Conservation (phyloP, 2,888 invertebrate species). For the Digitonthophagus gazella region DNA sequence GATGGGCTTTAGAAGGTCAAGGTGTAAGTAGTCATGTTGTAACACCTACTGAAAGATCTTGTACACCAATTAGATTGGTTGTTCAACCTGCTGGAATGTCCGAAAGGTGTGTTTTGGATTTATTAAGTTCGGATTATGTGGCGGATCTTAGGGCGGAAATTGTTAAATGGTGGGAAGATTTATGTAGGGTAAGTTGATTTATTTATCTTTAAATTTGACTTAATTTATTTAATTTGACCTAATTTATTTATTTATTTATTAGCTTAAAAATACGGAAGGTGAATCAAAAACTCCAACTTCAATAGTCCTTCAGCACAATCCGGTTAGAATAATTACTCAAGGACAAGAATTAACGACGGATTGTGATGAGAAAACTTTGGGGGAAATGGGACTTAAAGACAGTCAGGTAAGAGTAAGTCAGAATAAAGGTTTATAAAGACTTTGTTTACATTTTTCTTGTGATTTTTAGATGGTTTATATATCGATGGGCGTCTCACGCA, state of each 20-base stretch:
- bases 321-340: constrained; percentile 87
- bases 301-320: constrained; percentile 63
- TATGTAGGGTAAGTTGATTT: constrained; percentile 45
- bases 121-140: constrained; percentile 83
- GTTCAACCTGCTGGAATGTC: constrained; percentile 87
- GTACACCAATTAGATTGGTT: constrained; percentile 68
- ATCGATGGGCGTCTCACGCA: constrained; percentile 74
- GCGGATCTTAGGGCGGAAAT: constrained; percentile 92
- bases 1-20: constrained; percentile 83
- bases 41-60: constrained; percentile 57
- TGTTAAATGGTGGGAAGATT: constrained; percentile 89
- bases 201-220: no score
- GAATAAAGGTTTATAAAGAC: no score
- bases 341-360: constrained; percentile 92
- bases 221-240: no score
- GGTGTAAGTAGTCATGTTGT: constrained; percentile 78
- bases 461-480: constrained; percentile 78
- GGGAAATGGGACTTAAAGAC: constrained; percentile 92
- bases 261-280: constrained; percentile 41
- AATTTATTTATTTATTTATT: no score
- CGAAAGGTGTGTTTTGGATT: constrained; percentile 77
- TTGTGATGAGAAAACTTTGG: constrained; percentile 86
- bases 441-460: neutral
- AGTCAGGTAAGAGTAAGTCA: constrained; percentile 73
- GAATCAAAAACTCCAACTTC: constrained; percentile 40